Evolutionary conservation across 2,797 vertebrate genomes (phyloP).

Genomic region (Paramormyrops hopkinsi): DNA sequence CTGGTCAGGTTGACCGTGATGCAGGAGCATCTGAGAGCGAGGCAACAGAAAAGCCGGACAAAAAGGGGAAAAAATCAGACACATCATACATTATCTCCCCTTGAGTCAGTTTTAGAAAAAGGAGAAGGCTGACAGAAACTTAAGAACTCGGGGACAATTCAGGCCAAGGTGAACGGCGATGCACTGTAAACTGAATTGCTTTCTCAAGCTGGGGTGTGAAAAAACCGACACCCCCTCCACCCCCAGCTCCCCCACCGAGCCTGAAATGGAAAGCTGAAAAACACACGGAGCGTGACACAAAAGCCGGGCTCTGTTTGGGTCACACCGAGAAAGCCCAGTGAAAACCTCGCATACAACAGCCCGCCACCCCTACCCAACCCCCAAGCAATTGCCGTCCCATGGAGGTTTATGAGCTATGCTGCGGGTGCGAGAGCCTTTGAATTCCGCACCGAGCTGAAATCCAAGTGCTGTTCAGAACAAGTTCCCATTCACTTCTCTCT

Average conservation of each 20-base stretch:
- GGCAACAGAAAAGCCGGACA: no score
- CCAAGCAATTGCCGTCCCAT: not conserved
- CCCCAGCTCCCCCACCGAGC: not conserved
- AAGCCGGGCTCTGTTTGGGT: not conserved
- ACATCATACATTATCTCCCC: not conserved
- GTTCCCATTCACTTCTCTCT: not conserved
- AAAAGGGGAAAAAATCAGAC: not conserved
- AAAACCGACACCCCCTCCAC: not conserved
- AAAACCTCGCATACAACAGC: not conserved
- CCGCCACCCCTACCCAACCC: not conserved
- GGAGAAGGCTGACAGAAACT: not conserved
- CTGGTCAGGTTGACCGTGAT: not conserved
- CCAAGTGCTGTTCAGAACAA: not conserved
- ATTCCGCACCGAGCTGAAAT: not conserved
- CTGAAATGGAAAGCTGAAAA: not conserved
- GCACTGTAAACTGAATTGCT: not conserved
- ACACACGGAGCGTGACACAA: not conserved
- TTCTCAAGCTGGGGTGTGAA: not conserved
- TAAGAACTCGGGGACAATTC: not conserved
- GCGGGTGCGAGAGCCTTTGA: not conserved
- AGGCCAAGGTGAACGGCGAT: not conserved
- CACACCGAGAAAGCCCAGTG: not conserved
- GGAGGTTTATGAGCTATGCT: not conserved
- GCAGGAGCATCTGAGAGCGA: not conserved
- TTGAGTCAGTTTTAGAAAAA: not conserved